Evolutionary conservation across 2,888 invertebrate genomes (phyloP).

Genomic region (Sicus ferrugineus): DNA sequence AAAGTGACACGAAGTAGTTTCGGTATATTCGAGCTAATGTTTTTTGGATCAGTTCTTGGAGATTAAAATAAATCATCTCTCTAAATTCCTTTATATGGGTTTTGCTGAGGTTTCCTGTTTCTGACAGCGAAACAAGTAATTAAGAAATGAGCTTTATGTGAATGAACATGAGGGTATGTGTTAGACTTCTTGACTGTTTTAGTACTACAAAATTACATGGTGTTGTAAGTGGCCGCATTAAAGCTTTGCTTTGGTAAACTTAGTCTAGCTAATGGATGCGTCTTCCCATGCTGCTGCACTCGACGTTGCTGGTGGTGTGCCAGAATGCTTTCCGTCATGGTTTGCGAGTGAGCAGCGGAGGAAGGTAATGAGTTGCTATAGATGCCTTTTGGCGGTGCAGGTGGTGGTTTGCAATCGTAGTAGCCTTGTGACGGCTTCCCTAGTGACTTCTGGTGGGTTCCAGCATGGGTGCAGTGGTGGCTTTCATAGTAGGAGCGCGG

Average conservation of each 20-base stretch:
- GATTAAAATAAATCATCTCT: not conserved
- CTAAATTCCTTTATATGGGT: not conserved
- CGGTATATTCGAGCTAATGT: not conserved
- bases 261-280: slow-evolving; percentile 89
- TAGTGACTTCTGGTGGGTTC: slow-evolving; percentile 41
- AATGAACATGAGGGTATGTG: slow-evolving; percentile 35
- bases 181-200: slow-evolving; percentile 40
- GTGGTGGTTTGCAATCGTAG: slow-evolving; percentile 64
- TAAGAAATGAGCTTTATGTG: slow-evolving; percentile 27
- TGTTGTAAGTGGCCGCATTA: slow-evolving; percentile 85
- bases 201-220: slow-evolving; percentile 72
- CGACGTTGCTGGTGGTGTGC: slow-evolving; percentile 68
- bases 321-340: slow-evolving; percentile 50
- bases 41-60: not conserved
- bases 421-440: slow-evolving; percentile 57
- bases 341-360: slow-evolving; percentile 37
- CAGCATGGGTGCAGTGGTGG: slow-evolving; percentile 27
- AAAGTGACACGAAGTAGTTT: not conserved
- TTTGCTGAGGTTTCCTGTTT: not conserved
- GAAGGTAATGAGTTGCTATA: slow-evolving; percentile 36
- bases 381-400: slow-evolving; percentile 55
- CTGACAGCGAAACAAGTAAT: not conserved
- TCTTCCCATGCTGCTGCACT: slow-evolving; percentile 90
- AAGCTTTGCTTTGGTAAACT: slow-evolving; percentile 78
- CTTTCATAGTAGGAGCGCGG: slow-evolving; percentile 63